Evolutionary conservation across 2,797 vertebrate species (phyloP).

Genomic region (Simalia tracyae): DNA sequence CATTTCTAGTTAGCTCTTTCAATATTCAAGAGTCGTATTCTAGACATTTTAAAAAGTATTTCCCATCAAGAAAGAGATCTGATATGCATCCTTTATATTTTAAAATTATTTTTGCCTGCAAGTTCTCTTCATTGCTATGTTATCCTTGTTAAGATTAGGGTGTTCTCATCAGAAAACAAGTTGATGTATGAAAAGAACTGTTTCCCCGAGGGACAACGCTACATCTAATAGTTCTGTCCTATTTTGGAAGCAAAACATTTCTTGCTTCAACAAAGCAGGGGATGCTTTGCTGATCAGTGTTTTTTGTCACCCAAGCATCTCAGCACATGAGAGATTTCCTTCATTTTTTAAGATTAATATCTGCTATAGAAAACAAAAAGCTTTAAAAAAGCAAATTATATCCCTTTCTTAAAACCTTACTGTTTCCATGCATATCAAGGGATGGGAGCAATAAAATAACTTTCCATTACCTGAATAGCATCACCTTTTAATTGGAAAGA

Average conservation of each 20-base stretch:
- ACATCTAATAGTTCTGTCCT: neutral
- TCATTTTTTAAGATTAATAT: conserved; percentile 46
- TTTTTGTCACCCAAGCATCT: conserved; percentile 30
- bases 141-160: fast-evolving
- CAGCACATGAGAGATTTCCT: conserved; percentile 25
- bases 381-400: conserved; percentile 42
- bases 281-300: conserved; percentile 52
- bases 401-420: conserved; percentile 45
- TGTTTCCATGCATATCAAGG: conserved; percentile 13
- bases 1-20: neutral
- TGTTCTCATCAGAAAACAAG: neutral
- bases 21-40: neutral
- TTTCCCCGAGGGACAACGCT: neutral
- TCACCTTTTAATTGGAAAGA: conserved; percentile 62
- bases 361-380: conserved; percentile 51
- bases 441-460: conserved; percentile 64
- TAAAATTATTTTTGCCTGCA: neutral
- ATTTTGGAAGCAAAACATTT: neutral
- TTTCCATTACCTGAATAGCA: conserved; percentile 57
- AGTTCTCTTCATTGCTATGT: neutral
- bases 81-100: neutral
- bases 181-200: neutral
- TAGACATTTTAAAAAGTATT: neutral
- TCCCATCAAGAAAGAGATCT: neutral
- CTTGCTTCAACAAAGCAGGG: conserved; percentile 34